Evolutionary conservation across 2,888 invertebrate species (phyloP).

Genomic region (Raillietiella orientalis): DNA sequence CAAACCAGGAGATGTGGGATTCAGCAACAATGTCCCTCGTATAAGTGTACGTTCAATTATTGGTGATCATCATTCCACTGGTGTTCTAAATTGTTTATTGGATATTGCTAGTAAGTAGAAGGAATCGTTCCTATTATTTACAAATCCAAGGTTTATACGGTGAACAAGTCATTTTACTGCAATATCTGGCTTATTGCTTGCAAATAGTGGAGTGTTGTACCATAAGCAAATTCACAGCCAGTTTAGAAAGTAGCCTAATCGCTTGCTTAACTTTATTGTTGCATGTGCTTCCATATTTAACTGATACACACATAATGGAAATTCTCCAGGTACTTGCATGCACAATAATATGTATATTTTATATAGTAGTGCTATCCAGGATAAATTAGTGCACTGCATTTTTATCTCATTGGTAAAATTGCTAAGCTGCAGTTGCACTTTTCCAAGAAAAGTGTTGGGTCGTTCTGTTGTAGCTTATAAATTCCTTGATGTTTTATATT

Average conservation of each 20-base stretch:
- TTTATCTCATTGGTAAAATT: slow-evolving; percentile 48
- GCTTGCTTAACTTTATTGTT: slow-evolving; percentile 48
- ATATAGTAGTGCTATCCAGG: slow-evolving; percentile 20
- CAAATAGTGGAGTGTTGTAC: slow-evolving; percentile 50
- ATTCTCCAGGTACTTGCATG: slow-evolving; percentile 30
- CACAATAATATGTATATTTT: not conserved
- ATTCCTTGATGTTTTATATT: slow-evolving; percentile 43
- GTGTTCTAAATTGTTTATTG: slow-evolving; percentile 65
- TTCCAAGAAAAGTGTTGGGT: slow-evolving; percentile 44
- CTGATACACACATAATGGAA: slow-evolving; percentile 55
- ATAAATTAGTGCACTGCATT: slow-evolving; percentile 47
- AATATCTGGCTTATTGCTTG: slow-evolving; percentile 63
- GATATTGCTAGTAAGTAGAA: slow-evolving; percentile 38
- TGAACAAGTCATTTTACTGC: slow-evolving; percentile 51
- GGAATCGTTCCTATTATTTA: no score
- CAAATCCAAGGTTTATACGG: slow-evolving; percentile 62
- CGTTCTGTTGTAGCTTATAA: slow-evolving; percentile 43
- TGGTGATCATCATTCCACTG: slow-evolving; percentile 46
- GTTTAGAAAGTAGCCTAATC: slow-evolving; percentile 58
- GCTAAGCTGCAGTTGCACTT: slow-evolving; percentile 37
- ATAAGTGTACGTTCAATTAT: no score
- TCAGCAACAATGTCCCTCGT: not conserved
- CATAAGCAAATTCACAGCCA: slow-evolving; percentile 39
- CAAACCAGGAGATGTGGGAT: not conserved
- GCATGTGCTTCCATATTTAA: slow-evolving; percentile 42